Percentiles rank a stretch among this genome's conserved stretches.
Conservation (phyloP, 2,888 invertebrate genomes). For the Tetragonisca angustula region DNA sequence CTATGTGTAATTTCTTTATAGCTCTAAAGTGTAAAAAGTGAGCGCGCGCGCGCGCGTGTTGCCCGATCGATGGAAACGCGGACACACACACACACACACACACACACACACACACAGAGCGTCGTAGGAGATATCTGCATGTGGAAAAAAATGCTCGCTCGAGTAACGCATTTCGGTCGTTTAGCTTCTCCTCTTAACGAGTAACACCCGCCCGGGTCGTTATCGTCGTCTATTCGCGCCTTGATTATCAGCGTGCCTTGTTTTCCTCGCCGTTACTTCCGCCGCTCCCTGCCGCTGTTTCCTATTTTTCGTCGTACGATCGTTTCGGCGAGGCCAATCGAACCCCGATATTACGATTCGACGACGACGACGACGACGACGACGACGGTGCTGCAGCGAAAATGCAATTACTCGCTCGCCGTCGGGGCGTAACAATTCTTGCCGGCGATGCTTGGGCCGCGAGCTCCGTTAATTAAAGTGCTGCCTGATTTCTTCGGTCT, state of each 20-base stretch:
- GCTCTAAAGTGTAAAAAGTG: constrained; percentile 67
- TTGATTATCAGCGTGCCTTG: constrained; percentile 20
- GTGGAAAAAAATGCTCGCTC: not conserved
- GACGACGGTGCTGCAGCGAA: constrained; percentile 15
- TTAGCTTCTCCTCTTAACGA: not conserved
- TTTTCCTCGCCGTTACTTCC: not conserved
- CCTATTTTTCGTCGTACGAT: not conserved
- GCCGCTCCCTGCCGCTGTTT: not conserved
- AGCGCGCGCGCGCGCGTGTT: constrained; percentile 45
- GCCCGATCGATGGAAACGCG: constrained; percentile 41
- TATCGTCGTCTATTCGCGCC: not conserved
- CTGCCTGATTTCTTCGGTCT: constrained; percentile 39
- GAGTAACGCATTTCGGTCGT: not conserved
- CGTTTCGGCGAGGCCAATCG: constrained; percentile 27
- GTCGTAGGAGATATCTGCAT: not conserved
- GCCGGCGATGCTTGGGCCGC: constrained; percentile 36
- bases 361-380: not conserved
- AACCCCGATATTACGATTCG: constrained; percentile 29
- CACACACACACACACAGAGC: not conserved
- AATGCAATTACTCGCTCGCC: constrained; percentile 43
- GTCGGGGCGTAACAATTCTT: constrained; percentile 27
- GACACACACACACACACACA: not conserved
- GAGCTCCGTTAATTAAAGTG: constrained; percentile 58
- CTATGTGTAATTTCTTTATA: constrained; percentile 55
- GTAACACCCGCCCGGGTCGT: not conserved